Conservation (phyloP, 2,888 invertebrate species). For the Diachrysia chrysitis region DNA sequence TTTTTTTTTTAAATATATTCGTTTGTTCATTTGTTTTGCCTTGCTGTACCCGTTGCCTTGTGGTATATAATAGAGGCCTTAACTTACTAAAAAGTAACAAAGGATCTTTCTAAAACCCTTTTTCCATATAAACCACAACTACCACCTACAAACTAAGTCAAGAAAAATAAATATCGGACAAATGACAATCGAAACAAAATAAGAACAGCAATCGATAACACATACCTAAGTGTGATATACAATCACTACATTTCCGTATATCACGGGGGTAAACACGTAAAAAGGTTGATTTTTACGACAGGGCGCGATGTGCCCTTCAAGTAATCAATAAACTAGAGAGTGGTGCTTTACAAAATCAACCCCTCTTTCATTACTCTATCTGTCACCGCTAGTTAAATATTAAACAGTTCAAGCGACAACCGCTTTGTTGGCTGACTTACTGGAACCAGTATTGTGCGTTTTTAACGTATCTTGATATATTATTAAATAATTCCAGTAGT, state of each 20-base stretch:
- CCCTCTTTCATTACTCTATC: constrained; percentile 24
- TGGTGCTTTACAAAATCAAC: constrained; percentile 13
- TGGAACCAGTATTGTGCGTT: background rate
- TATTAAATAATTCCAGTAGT: background rate
- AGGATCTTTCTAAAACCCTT: background rate
- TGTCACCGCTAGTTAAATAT: constrained; percentile 35
- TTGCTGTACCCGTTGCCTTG: no score
- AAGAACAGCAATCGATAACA: background rate
- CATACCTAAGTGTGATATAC: background rate
- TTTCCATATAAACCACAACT: no score
- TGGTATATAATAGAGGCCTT: no score
- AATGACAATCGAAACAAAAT: background rate
- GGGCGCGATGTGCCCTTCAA: constrained; percentile 8
- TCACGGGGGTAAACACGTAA: background rate
- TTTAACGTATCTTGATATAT: background rate
- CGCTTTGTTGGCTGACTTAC: background rate
- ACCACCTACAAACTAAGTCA: background rate
- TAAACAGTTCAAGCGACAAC: constrained; percentile 13
- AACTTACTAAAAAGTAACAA: background rate
- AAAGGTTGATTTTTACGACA: constrained; percentile 12
- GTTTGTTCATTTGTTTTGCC: no score
- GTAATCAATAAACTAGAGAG: constrained; percentile 30
- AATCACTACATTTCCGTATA: background rate
- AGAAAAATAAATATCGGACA: background rate
- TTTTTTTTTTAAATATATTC: no score